phyloP scores from a whole-genome alignment of 2,888 invertebrate species.

The Drosophila parthenogenetica region DNA sequence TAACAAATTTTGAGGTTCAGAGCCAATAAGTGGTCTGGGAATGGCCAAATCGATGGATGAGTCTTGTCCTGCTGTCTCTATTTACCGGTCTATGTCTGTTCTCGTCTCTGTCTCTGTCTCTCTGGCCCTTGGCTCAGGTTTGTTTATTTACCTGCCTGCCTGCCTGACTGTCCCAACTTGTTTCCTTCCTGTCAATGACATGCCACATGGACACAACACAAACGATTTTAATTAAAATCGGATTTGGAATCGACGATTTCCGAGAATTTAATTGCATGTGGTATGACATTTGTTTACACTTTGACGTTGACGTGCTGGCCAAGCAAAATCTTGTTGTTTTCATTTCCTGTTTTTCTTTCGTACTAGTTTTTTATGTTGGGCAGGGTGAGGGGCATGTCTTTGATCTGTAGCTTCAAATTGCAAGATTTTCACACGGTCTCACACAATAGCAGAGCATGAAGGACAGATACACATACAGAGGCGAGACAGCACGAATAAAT shows the following conservation, averaged over 20 bases:
- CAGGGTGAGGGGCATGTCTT: slow-evolving; percentile 38
- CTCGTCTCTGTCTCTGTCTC: neutral
- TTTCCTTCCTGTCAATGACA: slow-evolving; percentile 70
- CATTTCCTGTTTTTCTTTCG: neutral
- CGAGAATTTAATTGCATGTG: slow-evolving; percentile 75
- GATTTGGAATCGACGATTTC: slow-evolving; percentile 78
- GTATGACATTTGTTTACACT: slow-evolving; percentile 71
- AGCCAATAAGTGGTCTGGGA: slow-evolving; percentile 25
- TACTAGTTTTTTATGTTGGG: neutral
- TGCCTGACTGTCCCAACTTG: slow-evolving; percentile 47
- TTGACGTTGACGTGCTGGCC: slow-evolving; percentile 28
- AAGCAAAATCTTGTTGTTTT: neutral
- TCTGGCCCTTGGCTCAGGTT: neutral
- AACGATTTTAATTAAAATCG: slow-evolving; percentile 80
- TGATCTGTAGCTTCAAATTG: slow-evolving; percentile 51
- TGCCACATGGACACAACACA: slow-evolving; percentile 53
- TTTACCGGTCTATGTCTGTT: neutral
- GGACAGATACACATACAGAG: slow-evolving; percentile 1
- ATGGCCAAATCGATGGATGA: neutral
- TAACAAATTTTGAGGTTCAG: slow-evolving; percentile 11
- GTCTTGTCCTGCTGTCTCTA: neutral
- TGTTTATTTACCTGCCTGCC: neutral
- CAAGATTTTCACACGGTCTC: slow-evolving; percentile 36
- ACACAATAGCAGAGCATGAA: slow-evolving; percentile 10
- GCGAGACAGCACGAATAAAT: slow-evolving; percentile 29